Percentiles rank a stretch among this genome's conserved stretches.
phyloP scores from a whole-genome alignment of 2,888 invertebrate genomes.

The Galerucella pusilla region DNA sequence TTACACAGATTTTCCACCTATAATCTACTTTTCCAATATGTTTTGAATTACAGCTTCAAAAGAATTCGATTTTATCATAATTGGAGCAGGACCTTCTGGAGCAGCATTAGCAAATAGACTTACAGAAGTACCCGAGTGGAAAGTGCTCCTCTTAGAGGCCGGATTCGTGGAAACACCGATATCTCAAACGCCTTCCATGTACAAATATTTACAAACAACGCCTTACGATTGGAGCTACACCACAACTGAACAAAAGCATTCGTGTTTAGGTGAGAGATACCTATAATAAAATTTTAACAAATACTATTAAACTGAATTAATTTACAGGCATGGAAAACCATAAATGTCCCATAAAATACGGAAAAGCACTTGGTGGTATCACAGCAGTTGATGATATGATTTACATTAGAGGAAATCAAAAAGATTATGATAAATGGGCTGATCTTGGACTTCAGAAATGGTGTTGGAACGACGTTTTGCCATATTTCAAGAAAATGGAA shows the following conservation, averaged over 20 bases:
- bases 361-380: constrained; percentile 85
- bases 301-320: not conserved
- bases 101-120: constrained; percentile 67
- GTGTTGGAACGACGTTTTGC: constrained; percentile 78
- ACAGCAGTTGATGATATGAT: constrained; percentile 86
- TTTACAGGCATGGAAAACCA: constrained; percentile 53
- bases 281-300: not conserved
- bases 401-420: constrained; percentile 76
- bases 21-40: not conserved
- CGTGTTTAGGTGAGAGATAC: constrained; percentile 65
- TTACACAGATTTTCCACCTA: too few species aligned
- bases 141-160: constrained; percentile 57
- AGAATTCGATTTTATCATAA: constrained; percentile 65
- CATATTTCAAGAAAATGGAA: constrained; percentile 84
- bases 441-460: constrained; percentile 77
- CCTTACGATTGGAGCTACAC: constrained; percentile 64
- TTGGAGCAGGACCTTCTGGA: constrained; percentile 67
- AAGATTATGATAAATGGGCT: constrained; percentile 84
- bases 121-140: constrained; percentile 64
- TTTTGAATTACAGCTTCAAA: constrained; percentile 45
- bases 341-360: constrained; percentile 61
- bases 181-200: constrained; percentile 61
- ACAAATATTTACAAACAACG: constrained; percentile 61
- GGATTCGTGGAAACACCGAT: constrained; percentile 59
- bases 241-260: constrained; percentile 66